Evolutionary conservation across 2,113 vertebrate species (phyloP).

Genomic region (Serilophus lunatus): DNA sequence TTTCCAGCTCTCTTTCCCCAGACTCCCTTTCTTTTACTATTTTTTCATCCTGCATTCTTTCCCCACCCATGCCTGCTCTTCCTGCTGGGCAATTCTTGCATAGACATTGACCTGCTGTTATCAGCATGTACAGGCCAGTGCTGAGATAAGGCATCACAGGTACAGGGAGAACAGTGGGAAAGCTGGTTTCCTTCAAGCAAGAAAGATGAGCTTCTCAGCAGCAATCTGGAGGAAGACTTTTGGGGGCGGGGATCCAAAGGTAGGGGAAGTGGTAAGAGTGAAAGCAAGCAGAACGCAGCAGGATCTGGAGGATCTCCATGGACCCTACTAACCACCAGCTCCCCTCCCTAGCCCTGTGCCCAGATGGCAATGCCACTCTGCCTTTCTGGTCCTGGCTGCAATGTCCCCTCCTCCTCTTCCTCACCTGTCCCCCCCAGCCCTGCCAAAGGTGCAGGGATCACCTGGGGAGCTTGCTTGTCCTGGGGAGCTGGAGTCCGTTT

Average conservation of each 20-base stretch:
- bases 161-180: background rate
- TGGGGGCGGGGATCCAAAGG: background rate
- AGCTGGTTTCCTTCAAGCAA: background rate
- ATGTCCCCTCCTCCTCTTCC: background rate
- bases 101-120: background rate
- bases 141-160: background rate
- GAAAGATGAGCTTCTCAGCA: background rate
- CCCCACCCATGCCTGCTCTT: background rate
- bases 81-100: rapidly evolving
- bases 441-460: rapidly evolving
- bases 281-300: background rate
- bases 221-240: background rate
- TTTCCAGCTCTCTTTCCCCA: background rate
- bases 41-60: background rate
- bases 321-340: background rate
- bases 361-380: background rate
- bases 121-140: background rate
- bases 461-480: background rate
- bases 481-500: background rate
- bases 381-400: background rate
- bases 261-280: background rate
- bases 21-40: background rate
- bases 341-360: background rate
- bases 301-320: background rate
- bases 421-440: background rate